Conservation (phyloP, 2,797 vertebrate species). For the Alcedo atthis region DNA sequence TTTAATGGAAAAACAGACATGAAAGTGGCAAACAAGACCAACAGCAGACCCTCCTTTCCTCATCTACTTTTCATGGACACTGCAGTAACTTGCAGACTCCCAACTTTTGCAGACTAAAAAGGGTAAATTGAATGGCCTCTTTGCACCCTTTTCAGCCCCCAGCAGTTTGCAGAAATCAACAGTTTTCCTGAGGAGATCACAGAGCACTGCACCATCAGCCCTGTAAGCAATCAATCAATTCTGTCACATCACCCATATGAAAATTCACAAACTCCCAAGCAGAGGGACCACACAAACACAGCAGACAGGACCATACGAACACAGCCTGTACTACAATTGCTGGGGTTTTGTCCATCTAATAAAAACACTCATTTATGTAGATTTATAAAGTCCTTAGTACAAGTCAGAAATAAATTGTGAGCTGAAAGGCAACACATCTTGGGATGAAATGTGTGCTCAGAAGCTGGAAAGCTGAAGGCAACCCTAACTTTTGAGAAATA, state of each 20-base stretch:
- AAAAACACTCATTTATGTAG: background rate
- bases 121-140: background rate
- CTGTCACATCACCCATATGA: background rate
- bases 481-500: background rate
- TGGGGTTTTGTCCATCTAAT: accelerated
- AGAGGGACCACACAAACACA: background rate
- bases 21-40: background rate
- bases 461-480: background rate
- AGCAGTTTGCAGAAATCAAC: background rate
- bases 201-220: background rate
- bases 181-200: background rate
- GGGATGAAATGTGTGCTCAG: background rate
- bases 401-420: background rate
- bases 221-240: background rate
- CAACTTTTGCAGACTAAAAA: background rate
- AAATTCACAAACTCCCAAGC: background rate
- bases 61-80: background rate
- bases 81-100: background rate
- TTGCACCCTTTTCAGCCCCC: accelerated
- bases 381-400: background rate
- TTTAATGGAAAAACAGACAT: background rate
- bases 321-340: background rate
- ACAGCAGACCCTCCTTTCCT: background rate
- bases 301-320: background rate
- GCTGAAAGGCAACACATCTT: background rate